These are phyloP conservation scores for Azemiops feae DNA, from an alignment of 2,113 vertebrate species.

Conservation along the genomic window DNA sequence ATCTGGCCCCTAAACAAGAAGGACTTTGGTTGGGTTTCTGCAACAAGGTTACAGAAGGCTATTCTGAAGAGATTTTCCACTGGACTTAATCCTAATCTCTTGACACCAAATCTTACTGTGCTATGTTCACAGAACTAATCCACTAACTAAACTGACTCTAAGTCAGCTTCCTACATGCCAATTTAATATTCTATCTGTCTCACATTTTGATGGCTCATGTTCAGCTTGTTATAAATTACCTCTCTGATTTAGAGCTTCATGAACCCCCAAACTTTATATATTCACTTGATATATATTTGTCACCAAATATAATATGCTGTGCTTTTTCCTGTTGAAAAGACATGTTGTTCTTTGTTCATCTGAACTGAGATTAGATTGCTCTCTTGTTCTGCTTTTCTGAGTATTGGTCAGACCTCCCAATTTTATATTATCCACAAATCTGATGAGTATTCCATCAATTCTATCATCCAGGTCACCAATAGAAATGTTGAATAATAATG, in stretches of 20 bases:
- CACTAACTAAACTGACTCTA: not conserved
- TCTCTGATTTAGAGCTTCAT: not conserved
- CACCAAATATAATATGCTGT: not conserved
- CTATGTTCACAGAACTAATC: not conserved
- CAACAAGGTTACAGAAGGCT: not conserved
- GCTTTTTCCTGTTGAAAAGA: not conserved
- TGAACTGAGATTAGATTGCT: not conserved
- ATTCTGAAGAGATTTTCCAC: not conserved
- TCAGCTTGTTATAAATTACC: not conserved
- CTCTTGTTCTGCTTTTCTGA: not conserved
- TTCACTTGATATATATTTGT: not conserved
- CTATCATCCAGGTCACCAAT: not conserved
- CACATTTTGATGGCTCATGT: not conserved
- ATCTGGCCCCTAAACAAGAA: not conserved
- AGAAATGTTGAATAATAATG: not conserved
- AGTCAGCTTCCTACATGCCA: not conserved
- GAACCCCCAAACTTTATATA: not conserved
- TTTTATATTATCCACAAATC: not conserved
- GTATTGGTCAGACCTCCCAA: not conserved
- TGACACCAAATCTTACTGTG: not conserved
- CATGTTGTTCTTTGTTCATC: not conserved
- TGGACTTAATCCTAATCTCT: not conserved
- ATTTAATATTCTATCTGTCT: not conserved
- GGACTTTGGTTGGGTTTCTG: not conserved
- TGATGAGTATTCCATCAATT: not conserved